Conservation (phyloP, 2,888 invertebrate species). For the Apeira syringaria region DNA sequence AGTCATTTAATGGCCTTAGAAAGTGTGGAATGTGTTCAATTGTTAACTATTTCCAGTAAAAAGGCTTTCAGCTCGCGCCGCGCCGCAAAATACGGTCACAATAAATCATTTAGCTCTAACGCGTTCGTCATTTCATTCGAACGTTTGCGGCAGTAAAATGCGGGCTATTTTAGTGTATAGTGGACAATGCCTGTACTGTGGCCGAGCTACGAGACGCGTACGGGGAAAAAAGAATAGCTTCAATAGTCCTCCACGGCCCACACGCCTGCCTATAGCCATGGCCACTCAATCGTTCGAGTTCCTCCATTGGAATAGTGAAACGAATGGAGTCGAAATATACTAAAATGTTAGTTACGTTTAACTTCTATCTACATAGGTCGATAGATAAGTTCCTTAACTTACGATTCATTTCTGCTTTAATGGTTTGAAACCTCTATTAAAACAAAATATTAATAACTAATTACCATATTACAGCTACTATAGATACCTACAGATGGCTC, state of each 20-base stretch:
- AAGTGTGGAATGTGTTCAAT: constrained; percentile 1
- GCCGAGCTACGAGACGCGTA: constrained; percentile 47
- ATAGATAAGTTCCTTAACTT: too few species aligned
- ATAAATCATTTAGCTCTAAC: constrained; percentile 59
- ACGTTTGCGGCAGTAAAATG: constrained; percentile 61
- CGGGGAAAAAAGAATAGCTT: constrained; percentile 65
- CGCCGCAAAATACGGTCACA: constrained; percentile 36
- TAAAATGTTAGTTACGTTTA: too few species aligned
- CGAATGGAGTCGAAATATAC: constrained; percentile 38
- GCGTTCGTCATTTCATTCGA: constrained; percentile 61
- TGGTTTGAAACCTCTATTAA: too few species aligned
- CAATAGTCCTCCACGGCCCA: constrained; percentile 78
- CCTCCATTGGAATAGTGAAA: constrained; percentile 49
- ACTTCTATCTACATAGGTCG: too few species aligned
- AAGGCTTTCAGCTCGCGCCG: constrained; percentile 11
- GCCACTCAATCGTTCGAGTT: constrained; percentile 77
- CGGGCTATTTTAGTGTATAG: constrained; percentile 65
- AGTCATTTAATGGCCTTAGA: too few species aligned
- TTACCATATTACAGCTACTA: too few species aligned
- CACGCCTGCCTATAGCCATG: constrained; percentile 67
- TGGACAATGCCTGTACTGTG: constrained; percentile 55
- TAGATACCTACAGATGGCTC: too few species aligned
- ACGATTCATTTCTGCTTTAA: too few species aligned
- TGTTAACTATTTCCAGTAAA: constrained; percentile 13
- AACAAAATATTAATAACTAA: too few species aligned